These are phyloP conservation scores for Catamblyrhynchus diadema DNA, from an alignment of 2,797 vertebrate genomes.

Conservation along the genomic window DNA sequence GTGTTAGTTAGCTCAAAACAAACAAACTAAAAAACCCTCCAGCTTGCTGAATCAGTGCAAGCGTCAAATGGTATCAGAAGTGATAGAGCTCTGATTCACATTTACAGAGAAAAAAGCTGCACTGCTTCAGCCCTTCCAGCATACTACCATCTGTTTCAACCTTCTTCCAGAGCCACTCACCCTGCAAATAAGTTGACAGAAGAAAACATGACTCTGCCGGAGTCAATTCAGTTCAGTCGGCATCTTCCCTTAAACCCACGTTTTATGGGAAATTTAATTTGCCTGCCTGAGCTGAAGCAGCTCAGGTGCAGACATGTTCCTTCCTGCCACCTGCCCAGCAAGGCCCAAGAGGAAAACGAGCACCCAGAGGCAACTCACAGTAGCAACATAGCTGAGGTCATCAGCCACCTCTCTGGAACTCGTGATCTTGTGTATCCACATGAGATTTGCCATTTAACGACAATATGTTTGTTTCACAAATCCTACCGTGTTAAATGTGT, in stretches of 20 bases:
- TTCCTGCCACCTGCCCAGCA: background rate
- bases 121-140: constrained; percentile 22
- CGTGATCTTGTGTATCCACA: background rate
- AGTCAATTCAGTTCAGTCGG: background rate
- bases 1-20: background rate
- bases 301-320: background rate
- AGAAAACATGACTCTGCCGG: background rate
- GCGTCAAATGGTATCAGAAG: constrained; percentile 1
- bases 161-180: constrained; percentile 10
- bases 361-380: background rate
- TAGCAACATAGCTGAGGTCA: rapidly evolving
- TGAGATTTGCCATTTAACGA: background rate
- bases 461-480: background rate
- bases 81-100: constrained; percentile 41
- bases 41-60: constrained; percentile 13
- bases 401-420: background rate
- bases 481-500: background rate
- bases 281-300: background rate
- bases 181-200: constrained; percentile 19
- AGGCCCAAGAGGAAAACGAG: background rate
- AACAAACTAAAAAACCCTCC: background rate
- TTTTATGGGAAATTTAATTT: background rate
- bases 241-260: background rate
- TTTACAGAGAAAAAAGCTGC: constrained; percentile 30
- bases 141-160: constrained; percentile 46